Evolutionary conservation across 2,113 vertebrate species (phyloP).

Genomic region (Coregonus clupeaformis): DNA sequence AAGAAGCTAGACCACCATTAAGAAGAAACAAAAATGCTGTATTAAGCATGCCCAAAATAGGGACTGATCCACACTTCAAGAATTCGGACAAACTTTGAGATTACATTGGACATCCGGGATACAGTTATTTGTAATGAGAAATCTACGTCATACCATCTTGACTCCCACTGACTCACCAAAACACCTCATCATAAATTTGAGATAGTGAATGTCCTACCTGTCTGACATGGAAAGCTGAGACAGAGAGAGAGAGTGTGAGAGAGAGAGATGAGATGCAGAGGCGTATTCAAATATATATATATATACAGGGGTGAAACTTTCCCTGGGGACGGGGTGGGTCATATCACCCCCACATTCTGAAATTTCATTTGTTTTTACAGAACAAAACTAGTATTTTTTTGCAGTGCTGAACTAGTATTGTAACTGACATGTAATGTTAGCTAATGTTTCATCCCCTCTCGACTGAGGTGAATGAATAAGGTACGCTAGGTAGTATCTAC

Average conservation of each 20-base stretch:
- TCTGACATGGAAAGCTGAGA: slow-evolving; percentile 25
- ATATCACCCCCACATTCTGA: background rate
- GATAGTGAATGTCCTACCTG: slow-evolving; percentile 17
- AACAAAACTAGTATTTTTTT: too few species aligned
- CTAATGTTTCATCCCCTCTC: too few species aligned
- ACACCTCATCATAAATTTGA: slow-evolving; percentile 22
- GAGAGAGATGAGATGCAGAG: background rate
- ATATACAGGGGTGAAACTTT: too few species aligned
- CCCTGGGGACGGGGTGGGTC: background rate
- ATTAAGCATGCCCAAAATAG: background rate
- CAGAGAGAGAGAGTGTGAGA: background rate
- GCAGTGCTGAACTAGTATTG: too few species aligned
- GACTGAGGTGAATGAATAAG: too few species aligned
- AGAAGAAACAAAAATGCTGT: slow-evolving; percentile 10
- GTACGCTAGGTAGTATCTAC: too few species aligned
- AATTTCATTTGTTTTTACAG: too few species aligned
- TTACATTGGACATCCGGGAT: background rate
- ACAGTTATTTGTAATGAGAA: background rate
- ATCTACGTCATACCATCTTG: too few species aligned
- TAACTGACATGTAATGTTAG: too few species aligned
- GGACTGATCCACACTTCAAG: background rate
- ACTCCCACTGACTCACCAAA: slow-evolving; percentile 10
- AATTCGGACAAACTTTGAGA: background rate
- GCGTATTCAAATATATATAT: background rate
- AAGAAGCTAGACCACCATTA: background rate